phyloP scores from a whole-genome alignment of 2,888 invertebrate genomes.

The Bhutanitis thaidina region DNA sequence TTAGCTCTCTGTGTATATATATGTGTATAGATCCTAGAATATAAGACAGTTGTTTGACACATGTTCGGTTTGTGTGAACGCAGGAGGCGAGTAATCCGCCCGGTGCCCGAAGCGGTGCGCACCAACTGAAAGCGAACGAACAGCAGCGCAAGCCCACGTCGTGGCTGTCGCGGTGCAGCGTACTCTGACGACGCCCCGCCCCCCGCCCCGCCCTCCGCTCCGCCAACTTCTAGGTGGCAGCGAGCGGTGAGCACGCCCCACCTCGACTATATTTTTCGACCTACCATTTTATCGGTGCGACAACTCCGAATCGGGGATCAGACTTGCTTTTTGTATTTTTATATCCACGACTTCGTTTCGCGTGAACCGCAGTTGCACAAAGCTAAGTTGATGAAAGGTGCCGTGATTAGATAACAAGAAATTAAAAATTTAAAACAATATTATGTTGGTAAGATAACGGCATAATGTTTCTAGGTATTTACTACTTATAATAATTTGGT shows the following conservation, averaged over 20 bases:
- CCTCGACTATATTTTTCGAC: conserved; percentile 70
- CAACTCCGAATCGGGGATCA: conserved; percentile 49
- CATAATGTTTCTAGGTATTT: conserved; percentile 14
- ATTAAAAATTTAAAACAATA: conserved; percentile 6
- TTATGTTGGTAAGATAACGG: conserved; percentile 6
- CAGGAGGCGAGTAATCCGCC: conserved; percentile 95
- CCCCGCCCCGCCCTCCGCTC: conserved; percentile 27
- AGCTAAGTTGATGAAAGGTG: conserved; percentile 16
- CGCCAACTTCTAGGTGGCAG: conserved; percentile 31
- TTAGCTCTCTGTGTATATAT: too few relatives aligned
- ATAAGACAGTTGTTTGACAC: not conserved
- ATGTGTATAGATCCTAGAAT: too few relatives aligned
- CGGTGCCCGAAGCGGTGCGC: conserved; percentile 83
- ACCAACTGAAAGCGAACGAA: conserved; percentile 88
- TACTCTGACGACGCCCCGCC: conserved; percentile 87
- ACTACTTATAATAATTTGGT: conserved; percentile 8
- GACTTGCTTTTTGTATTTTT: conserved; percentile 78
- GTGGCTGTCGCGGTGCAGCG: conserved; percentile 92
- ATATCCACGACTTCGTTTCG: conserved; percentile 53
- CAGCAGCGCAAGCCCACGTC: conserved; percentile 89
- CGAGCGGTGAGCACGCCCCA: conserved; percentile 42
- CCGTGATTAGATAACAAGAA: conserved; percentile 8
- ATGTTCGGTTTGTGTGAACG: not conserved
- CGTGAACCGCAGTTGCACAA: conserved; percentile 21
- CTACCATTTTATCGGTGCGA: conserved; percentile 60